These are phyloP conservation scores for Drosophila watanabei DNA, from an alignment of 1,140 invertebrate species.

Conservation along the genomic window DNA sequence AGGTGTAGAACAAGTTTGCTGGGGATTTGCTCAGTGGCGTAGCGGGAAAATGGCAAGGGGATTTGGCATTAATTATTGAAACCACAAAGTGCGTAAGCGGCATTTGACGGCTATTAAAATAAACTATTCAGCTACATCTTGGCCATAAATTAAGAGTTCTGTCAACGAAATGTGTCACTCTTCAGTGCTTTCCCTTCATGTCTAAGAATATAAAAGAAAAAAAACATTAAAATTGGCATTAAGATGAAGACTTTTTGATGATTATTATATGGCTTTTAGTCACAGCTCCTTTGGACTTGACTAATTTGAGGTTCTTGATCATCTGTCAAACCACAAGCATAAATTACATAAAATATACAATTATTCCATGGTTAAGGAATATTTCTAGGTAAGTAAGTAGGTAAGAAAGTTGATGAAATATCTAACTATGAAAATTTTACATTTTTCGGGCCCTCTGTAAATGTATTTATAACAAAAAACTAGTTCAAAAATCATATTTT, in stretches of 20 bases:
- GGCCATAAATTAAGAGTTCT: not conserved
- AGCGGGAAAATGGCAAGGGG: not conserved
- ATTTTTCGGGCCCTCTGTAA: too few species aligned
- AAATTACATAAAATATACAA: not conserved
- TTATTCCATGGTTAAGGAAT: not conserved
- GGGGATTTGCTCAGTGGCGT: conserved; percentile 24
- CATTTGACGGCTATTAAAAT: not conserved
- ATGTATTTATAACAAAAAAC: too few species aligned
- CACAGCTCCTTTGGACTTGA: not conserved
- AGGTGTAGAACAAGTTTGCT: conserved; percentile 75
- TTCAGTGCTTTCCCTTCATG: not conserved
- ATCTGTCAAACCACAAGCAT: too few species aligned
- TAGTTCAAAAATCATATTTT: too few species aligned
- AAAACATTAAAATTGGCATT: not conserved
- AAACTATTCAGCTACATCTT: not conserved
- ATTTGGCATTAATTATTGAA: not conserved
- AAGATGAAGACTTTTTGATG: not conserved
- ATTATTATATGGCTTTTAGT: not conserved
- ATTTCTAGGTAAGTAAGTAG: too few species aligned
- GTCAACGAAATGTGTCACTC: not conserved
- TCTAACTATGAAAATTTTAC: accelerated
- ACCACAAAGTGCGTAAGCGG: not conserved
- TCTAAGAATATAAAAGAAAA: not conserved
- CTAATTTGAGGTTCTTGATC: not conserved
- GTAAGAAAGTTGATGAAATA: too few species aligned